Evolutionary conservation across 35 echinoderm and acorn worm genomes (phyloP).

Genomic region (Ophiothrix spiculata): DNA sequence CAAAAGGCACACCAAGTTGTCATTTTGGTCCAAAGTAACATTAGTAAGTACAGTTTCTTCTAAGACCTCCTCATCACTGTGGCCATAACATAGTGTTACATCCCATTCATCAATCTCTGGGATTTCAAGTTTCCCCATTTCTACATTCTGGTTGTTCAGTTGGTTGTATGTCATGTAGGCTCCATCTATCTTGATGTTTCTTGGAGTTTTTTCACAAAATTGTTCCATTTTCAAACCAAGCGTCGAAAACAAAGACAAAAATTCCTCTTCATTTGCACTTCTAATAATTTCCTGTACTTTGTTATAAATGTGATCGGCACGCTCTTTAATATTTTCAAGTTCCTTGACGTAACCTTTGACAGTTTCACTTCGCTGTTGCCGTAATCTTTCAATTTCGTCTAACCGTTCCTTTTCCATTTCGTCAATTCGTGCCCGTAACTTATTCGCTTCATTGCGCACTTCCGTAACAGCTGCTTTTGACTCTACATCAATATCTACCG

Average conservation of each 20-base stretch:
- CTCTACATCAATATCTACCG: background rate
- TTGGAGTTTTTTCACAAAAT: background rate
- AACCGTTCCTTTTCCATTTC: background rate
- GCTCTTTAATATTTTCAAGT: background rate
- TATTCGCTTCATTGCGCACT: background rate
- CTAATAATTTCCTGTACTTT: background rate
- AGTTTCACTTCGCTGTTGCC: background rate
- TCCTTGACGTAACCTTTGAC: background rate
- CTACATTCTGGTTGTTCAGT: background rate
- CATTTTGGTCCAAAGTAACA: background rate
- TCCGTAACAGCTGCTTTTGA: background rate
- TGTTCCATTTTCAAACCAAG: background rate
- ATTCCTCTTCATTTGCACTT: background rate
- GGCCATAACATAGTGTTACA: background rate
- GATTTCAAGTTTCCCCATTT: background rate
- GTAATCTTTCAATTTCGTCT: background rate
- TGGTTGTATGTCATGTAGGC: background rate
- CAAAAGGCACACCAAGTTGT: background rate
- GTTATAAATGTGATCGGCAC: background rate
- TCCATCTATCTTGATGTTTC: background rate
- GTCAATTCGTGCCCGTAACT: background rate
- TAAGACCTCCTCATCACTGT: background rate
- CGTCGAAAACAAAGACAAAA: background rate
- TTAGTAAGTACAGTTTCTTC: background rate
- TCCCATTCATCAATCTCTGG: background rate